These are phyloP conservation scores for Toxostoma redivivum DNA, from an alignment of 2,113 vertebrate genomes.

Conservation along the genomic window DNA sequence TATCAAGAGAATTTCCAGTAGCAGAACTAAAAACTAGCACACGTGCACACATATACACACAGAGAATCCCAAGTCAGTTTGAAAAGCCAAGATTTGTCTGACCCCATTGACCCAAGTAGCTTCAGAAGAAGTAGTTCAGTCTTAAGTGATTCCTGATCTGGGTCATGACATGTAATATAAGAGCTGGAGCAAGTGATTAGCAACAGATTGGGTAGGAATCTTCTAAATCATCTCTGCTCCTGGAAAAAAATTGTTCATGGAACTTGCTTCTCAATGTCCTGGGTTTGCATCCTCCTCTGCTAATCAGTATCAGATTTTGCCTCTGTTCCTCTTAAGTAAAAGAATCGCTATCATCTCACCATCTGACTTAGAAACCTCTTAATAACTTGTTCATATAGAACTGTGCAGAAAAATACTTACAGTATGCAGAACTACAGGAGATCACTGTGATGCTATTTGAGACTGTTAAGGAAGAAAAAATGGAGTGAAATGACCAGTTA, in stretches of 20 bases:
- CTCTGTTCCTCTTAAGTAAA: neutral
- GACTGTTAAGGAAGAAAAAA: neutral
- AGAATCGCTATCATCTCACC: neutral
- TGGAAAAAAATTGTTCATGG: neutral
- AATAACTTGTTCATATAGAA: neutral
- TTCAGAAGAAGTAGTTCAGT: neutral
- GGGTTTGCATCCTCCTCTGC: neutral
- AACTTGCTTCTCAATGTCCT: neutral
- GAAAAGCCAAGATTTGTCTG: neutral
- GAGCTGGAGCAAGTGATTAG: constrained; percentile 27
- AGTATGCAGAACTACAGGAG: neutral
- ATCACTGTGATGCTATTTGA: neutral
- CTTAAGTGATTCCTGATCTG: neutral
- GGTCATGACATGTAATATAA: neutral
- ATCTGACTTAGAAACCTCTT: neutral
- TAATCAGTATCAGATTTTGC: neutral
- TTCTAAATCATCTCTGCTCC: constrained; percentile 1
- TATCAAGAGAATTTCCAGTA: constrained; percentile 6
- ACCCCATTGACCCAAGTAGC: neutral
- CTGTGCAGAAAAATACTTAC: neutral
- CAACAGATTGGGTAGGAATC: constrained; percentile 22
- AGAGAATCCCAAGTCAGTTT: neutral
- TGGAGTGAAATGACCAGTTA: neutral
- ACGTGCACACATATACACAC: accelerated
- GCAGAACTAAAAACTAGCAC: neutral